Base-by-base conservation (phyloP, 2,113 vertebrate genomes). In the Acrocephalus kingi region DNA sequence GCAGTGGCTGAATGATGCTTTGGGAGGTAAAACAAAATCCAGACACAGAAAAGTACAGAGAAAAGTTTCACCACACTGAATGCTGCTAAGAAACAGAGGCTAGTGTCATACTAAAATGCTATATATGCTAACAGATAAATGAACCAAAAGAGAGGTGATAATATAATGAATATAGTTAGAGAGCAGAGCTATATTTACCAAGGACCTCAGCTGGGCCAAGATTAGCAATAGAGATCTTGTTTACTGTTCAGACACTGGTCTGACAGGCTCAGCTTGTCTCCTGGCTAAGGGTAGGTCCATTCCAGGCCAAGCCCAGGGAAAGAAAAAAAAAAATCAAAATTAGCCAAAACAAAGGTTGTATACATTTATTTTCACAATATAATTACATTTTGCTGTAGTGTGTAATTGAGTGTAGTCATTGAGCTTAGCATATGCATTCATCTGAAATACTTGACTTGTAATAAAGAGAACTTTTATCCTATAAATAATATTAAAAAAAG, bases 81-180 rank as follows among this genome's bases (percentile, higher is more conserved):
- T 72, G 90, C 95, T 4, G 96, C 96, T 79, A 96, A 90, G 63
- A 98, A 96, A 21, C 95, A 96, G 89, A 98, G 86, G 55, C 96
- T 88, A 3, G 72, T 91, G 73, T 96, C 95, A 67, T 95, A 90
- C 33, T 97, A 95, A 67, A 94, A 97, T n/a, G 93, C 17, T 87
- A 15, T 93, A 77, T 0, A 87, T 97, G 46, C 84, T 87, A 1
- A 80, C 82, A 12, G 97, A 35, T 67, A 82, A 63, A 92, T 67
- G 35, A 89, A 46, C 67, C 63, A 2, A 72, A 89, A 27, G 52
- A 93, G 12, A 94, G 48, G 49, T 96, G 94, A 5, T 95, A 59
- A 45, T 92, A 77, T 87, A 73, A 52, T 94, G 43, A 30, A 84
- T 63, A 3, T 56, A 81, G 52, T 91, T 91, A 5, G 71, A 56